Evolutionary conservation across 2,113 vertebrate species (phyloP).

Genomic region (Nycticebus coucang): DNA sequence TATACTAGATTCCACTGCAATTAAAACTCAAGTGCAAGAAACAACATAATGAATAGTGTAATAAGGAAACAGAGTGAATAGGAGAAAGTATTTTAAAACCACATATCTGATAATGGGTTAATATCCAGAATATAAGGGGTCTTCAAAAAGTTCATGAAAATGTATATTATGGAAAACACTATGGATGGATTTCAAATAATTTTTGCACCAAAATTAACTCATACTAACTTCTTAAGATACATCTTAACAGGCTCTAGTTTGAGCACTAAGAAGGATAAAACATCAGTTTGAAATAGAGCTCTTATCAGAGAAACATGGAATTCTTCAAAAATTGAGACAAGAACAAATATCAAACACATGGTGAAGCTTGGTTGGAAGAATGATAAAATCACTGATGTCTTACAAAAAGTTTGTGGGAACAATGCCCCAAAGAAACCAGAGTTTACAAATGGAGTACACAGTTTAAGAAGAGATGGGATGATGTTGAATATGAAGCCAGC

Average conservation of each 20-base stretch:
- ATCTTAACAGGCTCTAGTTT: too few relatives aligned
- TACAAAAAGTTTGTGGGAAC: too few relatives aligned
- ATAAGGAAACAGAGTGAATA: background rate
- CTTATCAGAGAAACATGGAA: too few relatives aligned
- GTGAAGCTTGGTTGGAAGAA: too few relatives aligned
- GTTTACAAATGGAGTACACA: too few relatives aligned
- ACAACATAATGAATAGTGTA: background rate
- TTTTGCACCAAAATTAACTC: too few relatives aligned
- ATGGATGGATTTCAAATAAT: background rate
- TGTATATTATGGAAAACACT: background rate
- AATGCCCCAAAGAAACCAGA: too few relatives aligned
- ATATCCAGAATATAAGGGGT: background rate
- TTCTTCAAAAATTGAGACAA: background rate
- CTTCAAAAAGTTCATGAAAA: background rate
- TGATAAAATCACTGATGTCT: too few relatives aligned
- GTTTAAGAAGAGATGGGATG: background rate
- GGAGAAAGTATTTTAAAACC: background rate
- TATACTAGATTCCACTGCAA: background rate
- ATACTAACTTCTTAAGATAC: too few relatives aligned
- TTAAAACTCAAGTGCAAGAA: background rate
- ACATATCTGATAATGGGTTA: background rate
- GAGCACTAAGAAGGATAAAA: too few relatives aligned
- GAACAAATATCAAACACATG: too few relatives aligned
- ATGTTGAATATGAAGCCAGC: background rate
- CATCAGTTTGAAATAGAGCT: too few relatives aligned